These are phyloP conservation scores for Parauchenoglanis ngamensis DNA, from an alignment of 2,797 vertebrate genomes.

Conservation along the genomic window DNA sequence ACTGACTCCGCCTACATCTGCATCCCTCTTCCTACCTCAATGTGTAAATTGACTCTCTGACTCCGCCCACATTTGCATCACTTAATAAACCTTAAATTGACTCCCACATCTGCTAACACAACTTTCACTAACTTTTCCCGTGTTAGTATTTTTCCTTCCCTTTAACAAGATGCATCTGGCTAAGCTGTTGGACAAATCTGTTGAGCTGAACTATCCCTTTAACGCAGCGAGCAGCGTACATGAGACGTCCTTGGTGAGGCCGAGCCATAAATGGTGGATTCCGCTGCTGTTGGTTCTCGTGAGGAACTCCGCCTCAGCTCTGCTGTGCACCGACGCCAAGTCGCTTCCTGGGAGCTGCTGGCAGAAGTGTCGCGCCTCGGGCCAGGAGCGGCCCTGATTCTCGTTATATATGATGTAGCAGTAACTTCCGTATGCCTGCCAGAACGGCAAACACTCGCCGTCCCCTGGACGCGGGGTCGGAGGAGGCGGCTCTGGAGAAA, in stretches of 20 bases:
- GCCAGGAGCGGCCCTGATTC: slow-evolving; percentile 72
- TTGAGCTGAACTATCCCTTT: not conserved
- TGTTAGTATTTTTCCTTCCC: not conserved
- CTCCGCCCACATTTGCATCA: not conserved
- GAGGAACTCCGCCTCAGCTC: slow-evolving; percentile 77
- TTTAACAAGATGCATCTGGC: not conserved
- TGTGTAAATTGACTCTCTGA: not conserved
- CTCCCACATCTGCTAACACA: not conserved
- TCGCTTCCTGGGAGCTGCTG: slow-evolving; percentile 52
- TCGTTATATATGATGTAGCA: slow-evolving; percentile 71
- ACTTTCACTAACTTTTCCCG: not conserved
- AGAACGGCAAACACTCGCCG: slow-evolving; percentile 64
- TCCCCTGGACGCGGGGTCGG: slow-evolving; percentile 70
- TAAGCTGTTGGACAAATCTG: not conserved
- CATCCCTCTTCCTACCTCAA: not conserved
- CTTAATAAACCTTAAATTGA: not conserved
- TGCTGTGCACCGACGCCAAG: slow-evolving; percentile 76
- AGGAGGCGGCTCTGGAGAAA: slow-evolving; percentile 68
- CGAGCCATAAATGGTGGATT: slow-evolving; percentile 76
- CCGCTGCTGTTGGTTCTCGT: slow-evolving; percentile 68
- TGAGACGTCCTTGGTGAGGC: slow-evolving; percentile 72
- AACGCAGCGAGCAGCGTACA: slow-evolving; percentile 61
- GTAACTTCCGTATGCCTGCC: slow-evolving; percentile 64
- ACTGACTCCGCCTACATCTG: not conserved
- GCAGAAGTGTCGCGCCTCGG: slow-evolving; percentile 69